Base-by-base conservation (phyloP, 2,888 invertebrate species). In the Agrochola litura region DNA sequence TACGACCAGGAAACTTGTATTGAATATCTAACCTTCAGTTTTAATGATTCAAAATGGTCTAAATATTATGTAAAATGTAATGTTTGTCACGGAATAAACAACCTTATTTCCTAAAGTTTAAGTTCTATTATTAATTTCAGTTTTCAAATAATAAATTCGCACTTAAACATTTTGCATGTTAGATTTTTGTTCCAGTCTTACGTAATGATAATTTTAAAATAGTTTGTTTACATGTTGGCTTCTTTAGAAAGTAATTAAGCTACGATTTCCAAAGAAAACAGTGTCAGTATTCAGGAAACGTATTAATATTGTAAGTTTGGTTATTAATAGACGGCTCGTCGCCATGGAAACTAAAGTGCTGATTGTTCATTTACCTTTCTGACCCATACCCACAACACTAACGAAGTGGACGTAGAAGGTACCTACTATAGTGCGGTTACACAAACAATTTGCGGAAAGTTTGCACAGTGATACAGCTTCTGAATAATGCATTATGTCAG, bases 11-110 rank as follows among this genome's bases (percentile, higher is more conserved):
- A 81, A 84, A 73, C 77, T 61, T 64, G 54, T 63, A 81, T 58
- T 82, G 82, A 77, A 77, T 68, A 82, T 60, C 30, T 54, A 73
- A 80, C 80, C 84, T 83, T 72, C 71, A 83, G 49, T 77, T 72
- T 37, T 71, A 84, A 76, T 74, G 64, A 64, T 73, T 72, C 70
- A 67, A 71, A 79, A 76, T 61, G 58, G 52, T 68, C 73, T 61
- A 65, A 83, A 76, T 69, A 61, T 65, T 46, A 52, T 54, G 69
- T 65, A 56, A 60, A 72, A 52, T 60, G 3, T 16, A 54, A 60
- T 2, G 41, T 41, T 65, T 43, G 30, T 25, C 41, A 49, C 19
- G 30, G 30, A 66, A 82, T 49, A 66, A 69, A 52, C 52, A 46
- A 70, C 66, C 14, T 52, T 73, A 82, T 46, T 66, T 6, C n/a